A percentile compares a stretch with the other conserved stretches of the same genome.
phyloP scores from a whole-genome alignment of 2,888 invertebrate species.

The Drosophila setosimentum region DNA sequence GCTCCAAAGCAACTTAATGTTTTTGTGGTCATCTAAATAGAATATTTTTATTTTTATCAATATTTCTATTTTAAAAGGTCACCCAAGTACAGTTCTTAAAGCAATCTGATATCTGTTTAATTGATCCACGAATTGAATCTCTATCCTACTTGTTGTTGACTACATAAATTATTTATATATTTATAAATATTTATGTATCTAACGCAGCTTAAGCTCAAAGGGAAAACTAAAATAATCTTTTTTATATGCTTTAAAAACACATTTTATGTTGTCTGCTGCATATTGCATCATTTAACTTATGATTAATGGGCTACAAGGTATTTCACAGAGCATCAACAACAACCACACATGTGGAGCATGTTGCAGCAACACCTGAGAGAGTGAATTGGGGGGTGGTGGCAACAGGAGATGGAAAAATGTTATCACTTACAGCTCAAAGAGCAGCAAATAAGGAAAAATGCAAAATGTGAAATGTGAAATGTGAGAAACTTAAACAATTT shows the following conservation, averaged over 20 bases:
- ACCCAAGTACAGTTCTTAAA: no score
- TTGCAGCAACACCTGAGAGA: conserved; percentile 48
- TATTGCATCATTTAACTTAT: neutral
- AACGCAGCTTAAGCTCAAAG: neutral
- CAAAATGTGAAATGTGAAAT: neutral
- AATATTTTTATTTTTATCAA: no score
- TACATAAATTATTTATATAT: neutral
- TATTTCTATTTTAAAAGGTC: no score
- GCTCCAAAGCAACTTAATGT: no score
- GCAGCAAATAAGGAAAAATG: conserved; percentile 29
- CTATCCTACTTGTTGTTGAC: neutral
- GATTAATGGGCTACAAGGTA: conserved; percentile 1
- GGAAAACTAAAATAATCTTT: no score
- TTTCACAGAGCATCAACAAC: neutral
- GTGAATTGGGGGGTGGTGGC: fast-evolving
- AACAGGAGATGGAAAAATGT: conserved; percentile 36
- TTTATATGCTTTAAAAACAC: neutral
- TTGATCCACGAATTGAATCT: neutral
- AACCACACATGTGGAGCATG: conserved; percentile 19
- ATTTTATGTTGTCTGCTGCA: neutral
- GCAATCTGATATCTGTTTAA: no score
- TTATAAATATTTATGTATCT: neutral
- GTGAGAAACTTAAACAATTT: conserved; percentile 57
- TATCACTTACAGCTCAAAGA: conserved; percentile 79
- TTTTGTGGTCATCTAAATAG: no score